phyloP scores from a whole-genome alignment of 2,888 invertebrate species.

The Gnatocerus cornutus region DNA sequence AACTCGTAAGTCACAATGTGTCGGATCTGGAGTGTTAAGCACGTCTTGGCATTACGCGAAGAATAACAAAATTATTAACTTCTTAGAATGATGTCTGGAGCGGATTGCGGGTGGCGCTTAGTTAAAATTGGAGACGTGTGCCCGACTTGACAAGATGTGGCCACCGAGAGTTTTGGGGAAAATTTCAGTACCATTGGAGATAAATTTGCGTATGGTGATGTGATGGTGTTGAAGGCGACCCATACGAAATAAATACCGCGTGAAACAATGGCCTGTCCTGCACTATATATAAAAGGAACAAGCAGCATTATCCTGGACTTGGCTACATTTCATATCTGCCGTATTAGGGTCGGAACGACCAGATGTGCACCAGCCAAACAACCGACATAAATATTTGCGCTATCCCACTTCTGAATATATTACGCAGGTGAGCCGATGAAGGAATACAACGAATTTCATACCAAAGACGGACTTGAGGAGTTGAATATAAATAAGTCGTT shows the following conservation, averaged over 20 bases:
- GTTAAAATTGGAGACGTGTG: slow-evolving; percentile 57
- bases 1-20: slow-evolving; percentile 20
- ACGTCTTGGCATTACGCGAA: slow-evolving; percentile 39
- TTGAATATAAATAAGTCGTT: too few relatives aligned
- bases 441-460: slow-evolving; percentile 4
- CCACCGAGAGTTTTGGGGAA: too few relatives aligned
- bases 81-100: slow-evolving; percentile 56
- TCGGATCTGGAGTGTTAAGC: slow-evolving; percentile 41
- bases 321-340: slow-evolving; percentile 63
- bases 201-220: slow-evolving; percentile 31
- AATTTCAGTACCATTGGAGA: background rate
- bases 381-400: slow-evolving; percentile 54
- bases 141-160: slow-evolving; percentile 36
- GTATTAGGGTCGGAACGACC: slow-evolving; percentile 62
- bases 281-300: slow-evolving; percentile 54
- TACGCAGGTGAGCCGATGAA: slow-evolving; percentile 27
- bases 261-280: slow-evolving; percentile 54
- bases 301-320: slow-evolving; percentile 40
- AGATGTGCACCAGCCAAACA: slow-evolving; percentile 60
- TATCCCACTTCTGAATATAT: slow-evolving; percentile 51
- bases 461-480: too few relatives aligned
- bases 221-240: slow-evolving; percentile 54
- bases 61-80: slow-evolving; percentile 47
- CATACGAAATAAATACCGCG: slow-evolving; percentile 52
- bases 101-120: slow-evolving; percentile 56